Base-by-base conservation (phyloP, 2,888 invertebrate genomes). In the Gymnoscelis rufifasciata region DNA sequence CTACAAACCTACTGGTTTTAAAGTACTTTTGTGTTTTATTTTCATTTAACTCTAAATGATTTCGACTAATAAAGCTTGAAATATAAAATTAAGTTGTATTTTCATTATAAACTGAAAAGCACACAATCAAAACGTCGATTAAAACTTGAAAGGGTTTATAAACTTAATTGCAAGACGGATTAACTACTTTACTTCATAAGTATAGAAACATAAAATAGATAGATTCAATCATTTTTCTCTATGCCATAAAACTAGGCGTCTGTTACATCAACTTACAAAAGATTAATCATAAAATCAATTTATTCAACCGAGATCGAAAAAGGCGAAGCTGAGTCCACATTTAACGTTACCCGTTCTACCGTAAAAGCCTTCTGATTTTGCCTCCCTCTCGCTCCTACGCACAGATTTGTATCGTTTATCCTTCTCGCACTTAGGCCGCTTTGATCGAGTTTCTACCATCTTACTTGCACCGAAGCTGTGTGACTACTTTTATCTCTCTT, bases 371-470 rank as follows among this genome's bases (percentile, higher is more conserved):
- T 83, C 86, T 77, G 83, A 79, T 81, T 78, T 67, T 62, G 62
- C 66, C 52, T 71, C 75, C 62, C 63, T 76, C 74, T 79, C 74
- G 53, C 64, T 74, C 74, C 38, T 65, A 64, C 68, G 33, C 59
- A 30, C 26, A 47, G 45, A 48, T 52, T 50, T 56, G 40, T 53
- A 50, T 65, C 24, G 52, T 33, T 57, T 48, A 26, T 80, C 77
- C 68, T 74, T 54, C 66, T 84, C 69, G 49, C 69, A 60, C 79
- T 60, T 56, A 66, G 66, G 71, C 70, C 66, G 72, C 67, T 78
- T 68, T 81, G 86, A 84, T 87, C 83, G 79, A 86, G 83, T 86
- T 86, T 83, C 82, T 82, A 82, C 84, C 83, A 82, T 86, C 86
- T 81, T 83, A 79, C 86, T 84, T 80, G 78, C 81, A 74, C 80